These are phyloP conservation scores for Macrotus californicus DNA, from an alignment of 2,113 vertebrate species.

Conservation along the genomic window DNA sequence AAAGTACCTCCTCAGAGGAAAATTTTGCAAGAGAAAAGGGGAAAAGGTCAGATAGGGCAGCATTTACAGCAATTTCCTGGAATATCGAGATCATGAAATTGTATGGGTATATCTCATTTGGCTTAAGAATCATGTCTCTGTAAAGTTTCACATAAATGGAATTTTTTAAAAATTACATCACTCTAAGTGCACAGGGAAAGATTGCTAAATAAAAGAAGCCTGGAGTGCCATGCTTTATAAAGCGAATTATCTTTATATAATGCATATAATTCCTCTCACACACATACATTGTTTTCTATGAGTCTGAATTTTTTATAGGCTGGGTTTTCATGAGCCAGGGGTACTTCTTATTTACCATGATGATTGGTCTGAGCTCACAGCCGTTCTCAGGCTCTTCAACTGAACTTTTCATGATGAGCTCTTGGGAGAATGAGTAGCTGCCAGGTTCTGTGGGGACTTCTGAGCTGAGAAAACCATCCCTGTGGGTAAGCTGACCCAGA, in stretches of 20 bases:
- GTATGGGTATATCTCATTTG: background rate
- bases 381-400: background rate
- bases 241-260: conserved; percentile 13
- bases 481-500: background rate
- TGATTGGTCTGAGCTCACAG: background rate
- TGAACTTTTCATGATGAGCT: background rate
- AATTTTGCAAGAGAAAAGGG: conserved; percentile 41
- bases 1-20: conserved; percentile 14
- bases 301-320: background rate
- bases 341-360: background rate
- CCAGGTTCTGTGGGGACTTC: background rate
- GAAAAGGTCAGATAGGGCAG: background rate
- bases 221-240: background rate
- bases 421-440: background rate
- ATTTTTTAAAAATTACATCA: conserved; percentile 33
- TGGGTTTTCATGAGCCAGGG: background rate
- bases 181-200: background rate
- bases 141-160: conserved; percentile 39
- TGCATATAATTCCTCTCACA: background rate
- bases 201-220: conserved; percentile 17
- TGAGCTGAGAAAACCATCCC: background rate
- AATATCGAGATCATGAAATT: background rate
- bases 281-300: background rate
- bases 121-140: background rate
- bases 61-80: background rate